A percentile compares a stretch with the other conserved stretches of the same genome.
These are phyloP conservation scores for Phalacrocorax aristotelis DNA, from an alignment of 2,113 vertebrate species.

Conservation along the genomic window DNA sequence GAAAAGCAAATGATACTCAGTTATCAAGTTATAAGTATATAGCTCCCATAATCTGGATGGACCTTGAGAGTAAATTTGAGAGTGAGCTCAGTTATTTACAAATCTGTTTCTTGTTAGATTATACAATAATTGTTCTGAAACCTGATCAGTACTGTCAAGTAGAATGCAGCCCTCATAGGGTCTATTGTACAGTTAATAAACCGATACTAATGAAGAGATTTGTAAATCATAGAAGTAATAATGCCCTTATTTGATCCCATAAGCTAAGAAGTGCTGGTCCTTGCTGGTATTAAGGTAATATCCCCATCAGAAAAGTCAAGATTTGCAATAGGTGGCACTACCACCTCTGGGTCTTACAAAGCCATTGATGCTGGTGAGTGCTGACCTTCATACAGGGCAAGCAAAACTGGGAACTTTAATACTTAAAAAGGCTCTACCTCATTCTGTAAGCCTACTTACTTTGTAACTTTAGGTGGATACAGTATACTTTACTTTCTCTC, in stretches of 20 bases:
- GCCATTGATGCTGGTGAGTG: not conserved
- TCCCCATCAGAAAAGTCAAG: not conserved
- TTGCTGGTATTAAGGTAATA: not conserved
- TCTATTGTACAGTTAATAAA: not conserved
- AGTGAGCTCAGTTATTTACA: slow-evolving; percentile 18
- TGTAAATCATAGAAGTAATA: not conserved
- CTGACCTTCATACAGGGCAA: not conserved
- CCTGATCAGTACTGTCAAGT: not conserved
- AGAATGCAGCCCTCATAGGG: not conserved
- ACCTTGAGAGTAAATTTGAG: not conserved
- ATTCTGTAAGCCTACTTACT: not conserved
- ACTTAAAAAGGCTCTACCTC: not conserved
- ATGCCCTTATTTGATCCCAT: not conserved
- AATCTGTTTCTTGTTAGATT: slow-evolving; percentile 2
- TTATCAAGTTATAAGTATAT: not conserved
- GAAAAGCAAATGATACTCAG: not conserved
- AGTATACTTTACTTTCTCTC: not conserved
- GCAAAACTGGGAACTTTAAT: not conserved
- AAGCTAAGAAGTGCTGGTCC: not conserved
- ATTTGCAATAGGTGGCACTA: not conserved
- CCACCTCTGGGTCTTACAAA: not conserved
- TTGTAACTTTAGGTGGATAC: not conserved
- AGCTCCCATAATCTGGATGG: not conserved
- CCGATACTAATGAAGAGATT: not conserved
- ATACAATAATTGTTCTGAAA: slow-evolving; percentile 5